Percentiles rank a stretch among this genome's conserved stretches.
These are phyloP conservation scores for Capitulum mitella DNA, from an alignment of 2,888 invertebrate genomes.

Conservation along the genomic window DNA sequence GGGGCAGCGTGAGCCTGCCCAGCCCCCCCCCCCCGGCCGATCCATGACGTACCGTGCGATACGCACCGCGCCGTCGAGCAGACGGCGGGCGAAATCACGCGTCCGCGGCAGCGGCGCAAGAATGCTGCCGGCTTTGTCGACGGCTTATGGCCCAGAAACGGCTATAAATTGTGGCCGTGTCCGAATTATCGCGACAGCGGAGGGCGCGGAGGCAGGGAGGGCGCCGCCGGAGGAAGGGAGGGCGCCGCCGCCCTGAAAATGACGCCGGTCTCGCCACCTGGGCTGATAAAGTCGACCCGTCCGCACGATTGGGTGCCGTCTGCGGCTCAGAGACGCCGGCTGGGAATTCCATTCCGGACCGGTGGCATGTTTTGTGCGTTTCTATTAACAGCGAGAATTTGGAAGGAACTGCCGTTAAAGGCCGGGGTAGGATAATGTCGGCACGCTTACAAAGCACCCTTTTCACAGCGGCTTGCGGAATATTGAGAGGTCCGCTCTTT, in stretches of 20 bases:
- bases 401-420: not conserved
- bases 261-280: not conserved
- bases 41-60: no score
- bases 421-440: not conserved
- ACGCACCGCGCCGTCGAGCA: no score
- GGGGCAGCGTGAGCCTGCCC: no score
- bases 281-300: not conserved
- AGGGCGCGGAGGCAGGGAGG: not conserved
- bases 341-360: not conserved
- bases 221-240: not conserved
- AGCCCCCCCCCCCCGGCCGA: no score
- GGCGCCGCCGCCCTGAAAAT: no score
- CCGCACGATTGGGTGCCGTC: not conserved
- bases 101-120: not conserved
- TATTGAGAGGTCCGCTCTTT: no score
- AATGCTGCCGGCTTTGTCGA: not conserved
- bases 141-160: slow-evolving; percentile 18
- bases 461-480: no score
- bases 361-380: not conserved
- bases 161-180: not conserved
- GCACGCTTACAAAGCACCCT: not conserved
- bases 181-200: not conserved
- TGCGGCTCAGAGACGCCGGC: not conserved
- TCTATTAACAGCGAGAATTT: not conserved
- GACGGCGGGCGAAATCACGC: no score